Conservation (phyloP, 1,140 invertebrate genomes). For the Cotesia glomerata region DNA sequence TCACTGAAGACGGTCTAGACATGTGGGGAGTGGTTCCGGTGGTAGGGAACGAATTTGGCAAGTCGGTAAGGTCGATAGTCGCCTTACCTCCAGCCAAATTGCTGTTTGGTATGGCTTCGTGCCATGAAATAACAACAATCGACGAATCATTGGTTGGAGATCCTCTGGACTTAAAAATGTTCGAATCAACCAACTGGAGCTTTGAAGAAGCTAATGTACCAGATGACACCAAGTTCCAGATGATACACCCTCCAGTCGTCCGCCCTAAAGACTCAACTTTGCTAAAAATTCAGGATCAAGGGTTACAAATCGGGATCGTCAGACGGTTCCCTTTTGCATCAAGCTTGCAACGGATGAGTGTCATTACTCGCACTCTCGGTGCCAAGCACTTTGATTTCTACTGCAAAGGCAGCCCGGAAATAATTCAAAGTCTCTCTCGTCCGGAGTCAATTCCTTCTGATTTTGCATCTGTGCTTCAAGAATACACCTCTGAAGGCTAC, state of each 20-base stretch:
- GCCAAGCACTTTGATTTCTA: conserved; percentile 83
- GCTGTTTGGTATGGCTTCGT: conserved; percentile 74
- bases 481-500: conserved; percentile 87
- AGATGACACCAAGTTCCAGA: conserved; percentile 86
- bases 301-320: conserved; percentile 79
- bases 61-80: conserved; percentile 65
- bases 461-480: conserved; percentile 75
- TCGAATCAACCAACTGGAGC: conserved; percentile 83
- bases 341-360: conserved; percentile 87
- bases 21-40: conserved; percentile 85
- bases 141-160: conserved; percentile 79
- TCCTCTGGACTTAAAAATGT: conserved; percentile 88
- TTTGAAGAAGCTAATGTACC: conserved; percentile 86
- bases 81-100: conserved; percentile 58
- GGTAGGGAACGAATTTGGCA: conserved; percentile 64
- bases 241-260: conserved; percentile 85
- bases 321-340: conserved; percentile 92
- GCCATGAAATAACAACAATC: conserved; percentile 83
- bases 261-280: conserved; percentile 65
- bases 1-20: conserved; percentile 93
- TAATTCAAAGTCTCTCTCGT: conserved; percentile 73
- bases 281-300: conserved; percentile 44
- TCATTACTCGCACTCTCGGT: conserved; percentile 80
- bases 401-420: conserved; percentile 92
- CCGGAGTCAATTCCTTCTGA: conserved; percentile 72